phyloP scores from a whole-genome alignment of 2,888 invertebrate species.

The Petrolisthes manimaculis region DNA sequence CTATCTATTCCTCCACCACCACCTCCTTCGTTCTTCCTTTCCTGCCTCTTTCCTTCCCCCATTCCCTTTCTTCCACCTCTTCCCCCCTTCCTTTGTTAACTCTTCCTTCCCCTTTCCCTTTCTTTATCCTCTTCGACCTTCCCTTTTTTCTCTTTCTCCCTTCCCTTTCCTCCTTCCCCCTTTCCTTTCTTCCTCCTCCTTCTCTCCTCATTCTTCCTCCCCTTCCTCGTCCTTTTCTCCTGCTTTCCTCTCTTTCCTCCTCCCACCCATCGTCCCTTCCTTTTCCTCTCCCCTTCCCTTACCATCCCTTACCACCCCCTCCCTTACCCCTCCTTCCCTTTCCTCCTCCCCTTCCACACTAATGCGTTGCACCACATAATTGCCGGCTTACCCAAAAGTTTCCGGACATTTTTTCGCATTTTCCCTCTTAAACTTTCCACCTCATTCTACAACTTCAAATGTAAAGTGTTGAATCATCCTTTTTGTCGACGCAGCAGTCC shows the following conservation, averaged over 20 bases:
- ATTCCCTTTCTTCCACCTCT: not conserved
- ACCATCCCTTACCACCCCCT: not conserved
- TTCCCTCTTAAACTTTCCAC: not conserved
- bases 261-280: not conserved
- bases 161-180: not conserved
- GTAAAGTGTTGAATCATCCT: conserved; percentile 1
- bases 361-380: not conserved
- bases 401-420: conserved; percentile 1
- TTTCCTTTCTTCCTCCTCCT: not conserved
- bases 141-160: not conserved
- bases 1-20: not conserved
- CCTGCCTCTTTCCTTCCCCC: not conserved
- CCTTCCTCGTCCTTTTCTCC: not conserved
- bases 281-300: not conserved
- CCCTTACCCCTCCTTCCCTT: not conserved
- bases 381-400: conserved; percentile 2
- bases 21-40: not conserved
- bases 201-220: not conserved
- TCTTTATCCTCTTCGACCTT: not conserved
- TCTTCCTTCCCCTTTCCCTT: not conserved
- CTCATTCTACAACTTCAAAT: conserved; percentile 11
- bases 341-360: not conserved
- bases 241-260: not conserved
- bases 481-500: not conserved
- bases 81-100: not conserved